Evolutionary conservation across 2,888 invertebrate genomes (phyloP).

Genomic region (Plemyria rubiginata): DNA sequence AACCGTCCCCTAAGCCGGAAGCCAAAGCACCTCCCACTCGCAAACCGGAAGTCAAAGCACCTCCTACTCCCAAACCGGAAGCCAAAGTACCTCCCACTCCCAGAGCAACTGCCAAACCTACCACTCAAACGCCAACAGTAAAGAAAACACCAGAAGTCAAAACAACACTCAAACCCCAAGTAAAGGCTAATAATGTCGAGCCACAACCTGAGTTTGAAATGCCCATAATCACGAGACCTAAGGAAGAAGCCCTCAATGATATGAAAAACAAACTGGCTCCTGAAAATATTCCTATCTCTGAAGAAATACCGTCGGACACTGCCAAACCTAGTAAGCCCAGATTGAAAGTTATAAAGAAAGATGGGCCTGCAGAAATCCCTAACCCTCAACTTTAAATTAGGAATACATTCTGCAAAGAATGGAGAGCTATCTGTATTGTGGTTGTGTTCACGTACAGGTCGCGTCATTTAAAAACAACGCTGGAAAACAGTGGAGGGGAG

Average conservation of each 20-base stretch:
- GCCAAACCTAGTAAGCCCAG: constrained; percentile 80
- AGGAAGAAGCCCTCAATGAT: constrained; percentile 29
- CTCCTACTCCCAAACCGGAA: constrained; percentile 37
- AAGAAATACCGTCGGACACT: constrained; percentile 83
- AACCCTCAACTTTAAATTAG: constrained; percentile 59
- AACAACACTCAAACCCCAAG: constrained; percentile 33
- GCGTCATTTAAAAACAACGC: no score
- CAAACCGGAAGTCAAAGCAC: constrained; percentile 34
- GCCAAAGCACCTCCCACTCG: constrained; percentile 25
- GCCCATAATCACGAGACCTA: constrained; percentile 31
- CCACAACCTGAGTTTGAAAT: constrained; percentile 33
- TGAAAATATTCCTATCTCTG: constrained; percentile 78
- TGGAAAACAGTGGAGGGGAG: no score
- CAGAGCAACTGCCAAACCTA: constrained; percentile 29
- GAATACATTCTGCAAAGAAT: constrained; percentile 17
- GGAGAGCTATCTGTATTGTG: constrained; percentile 19
- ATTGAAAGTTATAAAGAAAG: constrained; percentile 86
- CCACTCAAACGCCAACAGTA: constrained; percentile 23
- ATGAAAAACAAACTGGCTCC: constrained; percentile 45
- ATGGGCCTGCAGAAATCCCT: constrained; percentile 80
- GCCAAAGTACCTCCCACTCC: constrained; percentile 32
- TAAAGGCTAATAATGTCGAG: constrained; percentile 36
- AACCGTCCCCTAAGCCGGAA: constrained; percentile 37
- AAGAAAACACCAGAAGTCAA: constrained; percentile 38
- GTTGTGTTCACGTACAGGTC: constrained; percentile 40